Percentiles rank a stretch among this genome's conserved stretches.
Conservation (phyloP, 1,140 invertebrate genomes). For the Atta texana region DNA sequence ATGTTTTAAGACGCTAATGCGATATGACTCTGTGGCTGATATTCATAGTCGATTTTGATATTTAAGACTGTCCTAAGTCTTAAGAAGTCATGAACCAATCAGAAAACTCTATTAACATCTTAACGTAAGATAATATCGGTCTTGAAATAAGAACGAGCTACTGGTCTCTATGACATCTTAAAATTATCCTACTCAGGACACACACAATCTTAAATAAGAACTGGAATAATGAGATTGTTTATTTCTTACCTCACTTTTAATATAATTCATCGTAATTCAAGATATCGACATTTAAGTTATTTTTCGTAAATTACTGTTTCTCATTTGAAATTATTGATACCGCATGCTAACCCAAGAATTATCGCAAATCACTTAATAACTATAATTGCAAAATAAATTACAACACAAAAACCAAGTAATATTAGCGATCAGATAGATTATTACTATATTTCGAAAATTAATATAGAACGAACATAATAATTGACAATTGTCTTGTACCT, state of each 20-base stretch:
- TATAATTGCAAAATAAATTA: neutral
- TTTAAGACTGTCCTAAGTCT: too few species aligned
- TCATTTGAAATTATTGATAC: constrained; percentile 8
- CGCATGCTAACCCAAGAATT: neutral
- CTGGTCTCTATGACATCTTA: too few species aligned
- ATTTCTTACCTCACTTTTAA: neutral
- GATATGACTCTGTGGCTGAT: too few species aligned
- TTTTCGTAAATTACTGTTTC: neutral
- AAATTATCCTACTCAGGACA: too few species aligned
- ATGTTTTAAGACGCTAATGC: too few species aligned
- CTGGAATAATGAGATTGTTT: too few species aligned
- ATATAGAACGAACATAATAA: constrained; percentile 2
- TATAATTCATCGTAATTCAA: constrained; percentile 7
- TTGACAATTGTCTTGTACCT: neutral
- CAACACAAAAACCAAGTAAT: neutral
- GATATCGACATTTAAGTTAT: constrained; percentile 3
- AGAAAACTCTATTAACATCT: too few species aligned
- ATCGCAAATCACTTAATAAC: constrained; percentile 5
- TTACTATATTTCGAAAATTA: neutral
- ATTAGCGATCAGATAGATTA: neutral
- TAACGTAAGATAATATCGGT: too few species aligned
- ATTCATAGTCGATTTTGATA: too few species aligned
- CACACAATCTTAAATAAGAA: too few species aligned
- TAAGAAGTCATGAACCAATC: too few species aligned
- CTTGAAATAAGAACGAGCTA: neutral